Percentiles rank a stretch among this genome's conserved stretches.
Evolutionary conservation across 2,797 vertebrate genomes (phyloP).

Genomic region (Hyperoplus immaculatus): DNA sequence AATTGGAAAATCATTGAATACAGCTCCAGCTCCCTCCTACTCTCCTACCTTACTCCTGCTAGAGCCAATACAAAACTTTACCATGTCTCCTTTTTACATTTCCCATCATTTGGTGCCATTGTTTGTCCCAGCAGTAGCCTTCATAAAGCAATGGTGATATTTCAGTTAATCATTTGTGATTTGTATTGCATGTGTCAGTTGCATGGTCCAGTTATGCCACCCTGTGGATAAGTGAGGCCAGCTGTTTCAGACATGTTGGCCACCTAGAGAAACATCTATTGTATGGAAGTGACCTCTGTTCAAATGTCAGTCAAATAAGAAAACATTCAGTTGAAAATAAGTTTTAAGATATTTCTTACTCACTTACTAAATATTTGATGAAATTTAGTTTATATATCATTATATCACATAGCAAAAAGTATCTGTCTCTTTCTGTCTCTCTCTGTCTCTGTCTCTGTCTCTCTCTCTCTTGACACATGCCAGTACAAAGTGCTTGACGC

Average conservation of each 20-base stretch:
- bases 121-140: slow-evolving; percentile 6
- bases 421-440: too few relatives aligned
- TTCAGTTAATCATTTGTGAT: neutral
- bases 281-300: too few relatives aligned
- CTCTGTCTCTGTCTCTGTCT: too few relatives aligned
- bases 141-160: neutral
- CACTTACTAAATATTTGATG: too few relatives aligned
- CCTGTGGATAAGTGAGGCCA: slow-evolving; percentile 46
- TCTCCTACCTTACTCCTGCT: neutral
- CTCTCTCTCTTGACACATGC: neutral
- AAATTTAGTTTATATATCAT: too few relatives aligned
- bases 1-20: neutral
- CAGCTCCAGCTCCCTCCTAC: slow-evolving; percentile 14
- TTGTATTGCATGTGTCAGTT: neutral
- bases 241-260: neutral
- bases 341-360: neutral
- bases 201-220: slow-evolving; percentile 31
- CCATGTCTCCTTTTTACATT: neutral
- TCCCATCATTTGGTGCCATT: neutral
- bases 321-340: too few relatives aligned
- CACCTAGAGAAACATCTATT: neutral
- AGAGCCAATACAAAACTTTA: neutral
- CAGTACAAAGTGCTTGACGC: neutral
- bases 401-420: too few relatives aligned
- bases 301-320: too few relatives aligned